Conservation (phyloP, 1,140 invertebrate genomes). For the Matsumurasca onukii region DNA sequence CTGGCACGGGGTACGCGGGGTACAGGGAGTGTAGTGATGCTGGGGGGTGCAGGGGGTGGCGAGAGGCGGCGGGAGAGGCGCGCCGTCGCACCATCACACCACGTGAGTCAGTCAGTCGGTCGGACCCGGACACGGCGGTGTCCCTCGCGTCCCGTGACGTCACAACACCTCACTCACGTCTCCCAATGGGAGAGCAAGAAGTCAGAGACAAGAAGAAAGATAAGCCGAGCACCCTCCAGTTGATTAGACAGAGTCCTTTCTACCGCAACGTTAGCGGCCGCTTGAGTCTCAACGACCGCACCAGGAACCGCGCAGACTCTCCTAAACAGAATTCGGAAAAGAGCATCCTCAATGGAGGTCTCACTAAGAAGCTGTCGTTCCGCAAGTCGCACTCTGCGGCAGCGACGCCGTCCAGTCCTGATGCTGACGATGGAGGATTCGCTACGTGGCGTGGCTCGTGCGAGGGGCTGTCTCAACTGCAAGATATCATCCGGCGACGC, state of each 20-base stretch:
- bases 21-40: background rate
- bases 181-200: slow-evolving; percentile 33
- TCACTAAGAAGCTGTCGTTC: slow-evolving; percentile 33
- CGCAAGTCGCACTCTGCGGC: slow-evolving; percentile 33
- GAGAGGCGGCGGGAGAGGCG: slow-evolving; percentile 6
- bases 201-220: slow-evolving; percentile 44
- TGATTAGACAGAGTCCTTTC: slow-evolving; percentile 48
- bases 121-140: slow-evolving; percentile 1
- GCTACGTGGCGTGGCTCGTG: slow-evolving; percentile 35
- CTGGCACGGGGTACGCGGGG: too few species aligned
- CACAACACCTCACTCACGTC: background rate
- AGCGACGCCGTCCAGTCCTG: slow-evolving; percentile 33
- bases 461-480: slow-evolving; percentile 44
- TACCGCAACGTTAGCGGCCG: slow-evolving; percentile 51
- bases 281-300: slow-evolving; percentile 48
- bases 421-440: slow-evolving; percentile 38
- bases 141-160: slow-evolving; percentile 8
- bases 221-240: slow-evolving; percentile 47
- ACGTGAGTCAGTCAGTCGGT: slow-evolving; percentile 13
- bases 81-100: slow-evolving; percentile 3
- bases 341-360: slow-evolving; percentile 27
- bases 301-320: background rate
- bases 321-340: slow-evolving; percentile 11
- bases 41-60: background rate
- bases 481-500: slow-evolving; percentile 42